Conservation (phyloP, 2,888 invertebrate genomes). For the Thumatha senex region DNA sequence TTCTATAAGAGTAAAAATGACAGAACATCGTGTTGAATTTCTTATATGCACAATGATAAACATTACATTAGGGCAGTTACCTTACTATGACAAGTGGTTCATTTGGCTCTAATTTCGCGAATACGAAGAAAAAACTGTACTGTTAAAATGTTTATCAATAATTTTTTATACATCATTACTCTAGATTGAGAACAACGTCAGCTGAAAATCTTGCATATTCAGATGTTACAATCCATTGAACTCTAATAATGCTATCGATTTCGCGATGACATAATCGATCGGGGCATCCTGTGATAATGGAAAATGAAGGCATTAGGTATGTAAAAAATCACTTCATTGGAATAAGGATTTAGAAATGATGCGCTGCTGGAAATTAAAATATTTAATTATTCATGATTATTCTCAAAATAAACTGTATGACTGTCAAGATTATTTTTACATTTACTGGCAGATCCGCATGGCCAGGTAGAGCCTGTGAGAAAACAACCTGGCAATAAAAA, state of each 20-base stretch:
- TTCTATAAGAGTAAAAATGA: neutral
- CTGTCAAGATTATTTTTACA: too few species aligned
- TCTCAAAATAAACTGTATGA: too few species aligned
- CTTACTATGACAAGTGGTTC: constrained; percentile 17
- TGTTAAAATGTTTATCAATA: neutral
- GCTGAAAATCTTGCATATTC: neutral
- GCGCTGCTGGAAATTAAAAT: too few species aligned
- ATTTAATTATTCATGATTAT: too few species aligned
- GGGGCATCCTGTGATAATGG: neutral
- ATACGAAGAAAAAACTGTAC: constrained; percentile 9
- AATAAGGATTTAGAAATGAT: too few species aligned
- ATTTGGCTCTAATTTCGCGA: constrained; percentile 25
- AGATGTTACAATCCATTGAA: neutral
- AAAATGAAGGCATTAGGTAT: neutral
- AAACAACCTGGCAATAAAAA: too few species aligned
- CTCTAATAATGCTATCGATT: neutral
- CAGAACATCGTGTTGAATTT: constrained; percentile 26
- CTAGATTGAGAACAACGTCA: neutral
- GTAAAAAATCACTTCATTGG: neutral
- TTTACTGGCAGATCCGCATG: too few species aligned
- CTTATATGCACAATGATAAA: constrained; percentile 15
- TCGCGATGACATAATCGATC: neutral
- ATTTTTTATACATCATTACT: neutral
- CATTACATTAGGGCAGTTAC: constrained; percentile 25
- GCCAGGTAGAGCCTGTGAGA: too few species aligned